phyloP scores from a whole-genome alignment of 2,888 invertebrate genomes.

The Teinopalpus imperialis region DNA sequence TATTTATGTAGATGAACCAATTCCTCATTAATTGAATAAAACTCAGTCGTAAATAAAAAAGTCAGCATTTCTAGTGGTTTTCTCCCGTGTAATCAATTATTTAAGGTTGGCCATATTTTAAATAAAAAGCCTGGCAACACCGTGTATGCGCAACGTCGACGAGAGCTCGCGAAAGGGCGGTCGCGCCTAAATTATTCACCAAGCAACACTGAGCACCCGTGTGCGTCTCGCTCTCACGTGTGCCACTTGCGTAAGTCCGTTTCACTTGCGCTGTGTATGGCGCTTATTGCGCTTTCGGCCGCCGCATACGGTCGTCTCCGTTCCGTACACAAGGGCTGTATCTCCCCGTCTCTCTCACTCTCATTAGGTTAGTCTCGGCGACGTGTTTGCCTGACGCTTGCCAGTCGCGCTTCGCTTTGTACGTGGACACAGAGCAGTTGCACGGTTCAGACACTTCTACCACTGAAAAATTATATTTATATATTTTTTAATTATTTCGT shows the following conservation, averaged over 20 bases:
- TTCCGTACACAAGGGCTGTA: constrained; percentile 32
- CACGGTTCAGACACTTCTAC: constrained; percentile 10
- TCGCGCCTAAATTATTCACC: constrained; percentile 73
- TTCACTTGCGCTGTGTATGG: constrained; percentile 46
- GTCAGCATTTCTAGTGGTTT: no score
- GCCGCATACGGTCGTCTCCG: constrained; percentile 62
- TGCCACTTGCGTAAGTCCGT: constrained; percentile 33
- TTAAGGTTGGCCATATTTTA: constrained; percentile 18
- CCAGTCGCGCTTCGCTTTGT: constrained; percentile 66
- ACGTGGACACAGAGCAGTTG: constrained; percentile 44
- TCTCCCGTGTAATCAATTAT: constrained; percentile 16
- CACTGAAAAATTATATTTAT: no score
- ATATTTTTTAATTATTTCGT: no score
- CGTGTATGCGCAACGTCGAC: constrained; percentile 29
- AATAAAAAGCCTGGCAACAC: constrained; percentile 26
- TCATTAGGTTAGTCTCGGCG: constrained; percentile 77
- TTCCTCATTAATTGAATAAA: no score
- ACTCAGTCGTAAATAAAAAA: no score
- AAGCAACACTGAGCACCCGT: constrained; percentile 66
- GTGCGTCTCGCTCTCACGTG: constrained; percentile 44
- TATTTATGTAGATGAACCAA: no score
- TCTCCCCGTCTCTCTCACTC: constrained; percentile 59
- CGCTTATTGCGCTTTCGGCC: constrained; percentile 75
- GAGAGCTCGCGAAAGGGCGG: constrained; percentile 65
- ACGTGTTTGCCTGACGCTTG: constrained; percentile 75